Base-by-base conservation (phyloP, 35 echinoderm and acorn worm genomes). In the Heliocidaris tuberculata region DNA sequence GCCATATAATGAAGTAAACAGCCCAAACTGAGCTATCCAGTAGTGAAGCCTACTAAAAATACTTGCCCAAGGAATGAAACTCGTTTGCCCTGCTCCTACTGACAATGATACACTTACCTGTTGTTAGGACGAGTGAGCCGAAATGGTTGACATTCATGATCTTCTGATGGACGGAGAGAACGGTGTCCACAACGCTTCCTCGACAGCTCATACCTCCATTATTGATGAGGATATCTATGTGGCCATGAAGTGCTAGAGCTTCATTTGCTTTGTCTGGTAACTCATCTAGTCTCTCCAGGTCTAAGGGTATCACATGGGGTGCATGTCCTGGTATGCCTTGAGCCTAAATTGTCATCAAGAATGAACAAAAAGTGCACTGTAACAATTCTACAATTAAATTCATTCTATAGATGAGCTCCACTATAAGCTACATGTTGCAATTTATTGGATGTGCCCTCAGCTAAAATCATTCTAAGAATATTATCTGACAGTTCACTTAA, bases 71-170 rank as follows among this genome's bases (percentile, higher is more conserved):
- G 52, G 52, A 56, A 10, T 15, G 11, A 56, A 56, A 56, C 52
- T 56, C 11, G 52, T 56, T 15, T 11, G 8, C 15, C 52, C 52
- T 56, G 52, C 7, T 56, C 52, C 10, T 13, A 9, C 10, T 15
- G 1, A 12, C 52, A 56, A 10, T 15, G 21, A 86, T 24, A 9
- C 6, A 32, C 78, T 94, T 93, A 99, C 98, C 98, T 93, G 95
- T 94, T 32, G 98, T 99, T 7, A 99, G 49, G 88, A 96, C 97
- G 9, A 99, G 95, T 50, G 95, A 95, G 47, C 98, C 98, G 95
- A 99, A 99, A 93, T 99, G 97, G 93, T 99, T 99, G 12, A 99
- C 95, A 50, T 94, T 96, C 98, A 99, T 99, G 31, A 99, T 12
- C 52, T 93, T 99, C 95, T 96, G 97, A 48, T 99, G 86, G 19